Base-by-base conservation (phyloP, 2,113 vertebrate genomes). In the Lophotis ruficrista region DNA sequence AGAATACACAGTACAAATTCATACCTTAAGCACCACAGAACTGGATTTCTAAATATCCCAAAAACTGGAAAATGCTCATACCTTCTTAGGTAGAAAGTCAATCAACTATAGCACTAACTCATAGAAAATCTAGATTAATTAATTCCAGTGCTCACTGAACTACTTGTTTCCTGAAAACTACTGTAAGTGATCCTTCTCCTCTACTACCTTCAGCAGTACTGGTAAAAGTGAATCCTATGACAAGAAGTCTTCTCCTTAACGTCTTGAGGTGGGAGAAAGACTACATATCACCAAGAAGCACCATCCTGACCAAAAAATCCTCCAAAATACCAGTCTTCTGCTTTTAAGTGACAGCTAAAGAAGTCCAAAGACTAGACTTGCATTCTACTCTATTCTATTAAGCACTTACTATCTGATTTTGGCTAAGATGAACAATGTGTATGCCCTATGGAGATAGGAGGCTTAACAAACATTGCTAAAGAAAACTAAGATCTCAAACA, bases 401-500 rank as follows among this genome's bases (percentile, higher is more conserved):
- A 47, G 58, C 33, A 58, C 7, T 61, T 68, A 24, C 7, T 31
- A 38, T 6, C 27, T 21, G 41, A 45, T 60, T 90, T 75, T 33
- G 33, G 28, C 23, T 11, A 51, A 51, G 18, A 50, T 58, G 20
- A 87, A 65, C 9, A 28, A 70, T n/a, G 60, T 75, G 20, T 27
- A 53, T 22, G 31, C 18, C 20, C 12, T 75, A n/a, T 3, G 6
- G 28, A 88, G 12, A 70, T 6, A 43, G 0, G 4, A 56, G 5
- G 15, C 53, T 41, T 57, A 82, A 72, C 16, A 66, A 72, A 60
- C 14, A 27, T 25, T 56, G 14, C 31, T 60, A 38, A 70, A 45
- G 18, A 79, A 64, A 53, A 69, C 25, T 0, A 89, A 12, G 47
- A 33, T 54, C 37, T 70, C 51, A 48, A 56, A 61, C 8, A 31